Evolutionary conservation across 2,888 invertebrate species (phyloP).

Genomic region (Aporophyla lueneburgensis): DNA sequence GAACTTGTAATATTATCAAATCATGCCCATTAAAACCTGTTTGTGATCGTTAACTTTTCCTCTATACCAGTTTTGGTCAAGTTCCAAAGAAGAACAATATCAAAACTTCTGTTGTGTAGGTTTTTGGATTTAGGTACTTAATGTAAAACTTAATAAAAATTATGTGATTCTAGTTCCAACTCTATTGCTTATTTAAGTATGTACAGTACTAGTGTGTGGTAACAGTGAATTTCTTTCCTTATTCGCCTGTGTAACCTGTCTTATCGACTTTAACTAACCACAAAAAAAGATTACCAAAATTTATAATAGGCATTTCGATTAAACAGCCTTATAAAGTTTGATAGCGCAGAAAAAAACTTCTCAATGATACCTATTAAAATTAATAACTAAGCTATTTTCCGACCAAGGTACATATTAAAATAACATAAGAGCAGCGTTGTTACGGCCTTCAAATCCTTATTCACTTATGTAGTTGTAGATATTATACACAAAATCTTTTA

Average conservation of each 20-base stretch:
- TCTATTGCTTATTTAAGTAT: not conserved
- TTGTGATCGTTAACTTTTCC: slow-evolving; percentile 3
- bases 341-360: not conserved
- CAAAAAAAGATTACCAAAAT: slow-evolving; percentile 1
- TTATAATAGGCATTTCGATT: not conserved
- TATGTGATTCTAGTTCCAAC: not conserved
- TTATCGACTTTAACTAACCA: not conserved
- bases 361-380: not conserved
- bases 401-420: slow-evolving; percentile 2
- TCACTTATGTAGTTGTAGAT: not conserved
- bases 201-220: too few species aligned
- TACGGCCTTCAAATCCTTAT: not conserved
- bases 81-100: not conserved
- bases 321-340: not conserved
- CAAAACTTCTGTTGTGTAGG: not conserved
- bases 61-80: slow-evolving; percentile 8
- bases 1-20: slow-evolving; percentile 41
- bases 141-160: slow-evolving; percentile 1
- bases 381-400: not conserved
- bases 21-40: slow-evolving; percentile 26
- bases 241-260: not conserved
- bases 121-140: not conserved
- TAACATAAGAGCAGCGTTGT: slow-evolving; percentile 11
- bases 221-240: slow-evolving; percentile 8
- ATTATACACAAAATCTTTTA: not conserved